A percentile compares a stretch with the other conserved stretches of the same genome.
These are phyloP conservation scores for Meriones psammophilus DNA, from an alignment of 2,797 vertebrate species.

Conservation along the genomic window DNA sequence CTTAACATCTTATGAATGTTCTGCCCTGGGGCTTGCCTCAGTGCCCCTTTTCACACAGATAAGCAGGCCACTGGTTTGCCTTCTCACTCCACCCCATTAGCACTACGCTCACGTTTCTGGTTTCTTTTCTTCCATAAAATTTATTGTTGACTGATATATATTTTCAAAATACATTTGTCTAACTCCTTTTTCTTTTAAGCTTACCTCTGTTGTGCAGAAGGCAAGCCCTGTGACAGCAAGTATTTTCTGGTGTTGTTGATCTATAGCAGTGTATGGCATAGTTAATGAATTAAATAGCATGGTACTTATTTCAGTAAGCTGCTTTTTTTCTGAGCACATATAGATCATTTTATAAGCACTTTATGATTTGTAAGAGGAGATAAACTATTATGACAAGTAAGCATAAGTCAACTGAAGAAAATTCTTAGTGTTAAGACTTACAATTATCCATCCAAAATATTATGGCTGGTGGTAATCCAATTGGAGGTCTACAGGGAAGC, in stretches of 20 bases:
- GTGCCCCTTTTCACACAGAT: background rate
- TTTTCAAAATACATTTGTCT: background rate
- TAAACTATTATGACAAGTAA: slow-evolving; percentile 20
- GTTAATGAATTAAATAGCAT: background rate
- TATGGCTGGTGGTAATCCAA: slow-evolving; percentile 96
- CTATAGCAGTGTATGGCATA: background rate
- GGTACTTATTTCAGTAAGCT: background rate
- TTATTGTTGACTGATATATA: background rate
- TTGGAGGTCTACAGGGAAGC: slow-evolving; percentile 95
- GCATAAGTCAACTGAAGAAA: slow-evolving; percentile 34
- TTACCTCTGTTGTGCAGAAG: background rate
- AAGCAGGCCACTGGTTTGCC: background rate
- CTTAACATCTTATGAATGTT: background rate
- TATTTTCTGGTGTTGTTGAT: background rate
- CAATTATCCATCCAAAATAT: slow-evolving; percentile 99
- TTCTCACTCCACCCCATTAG: background rate
- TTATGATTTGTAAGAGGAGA: slow-evolving; percentile 11
- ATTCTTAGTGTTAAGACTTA: slow-evolving; percentile 88
- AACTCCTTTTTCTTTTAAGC: background rate
- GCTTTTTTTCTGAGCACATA: slow-evolving; percentile 49
- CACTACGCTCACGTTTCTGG: background rate
- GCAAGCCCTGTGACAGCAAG: background rate
- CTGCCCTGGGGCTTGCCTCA: background rate
- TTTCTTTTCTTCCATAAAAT: background rate
- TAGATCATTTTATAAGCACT: slow-evolving; percentile 38